Percentiles rank a stretch among this genome's conserved stretches.
phyloP scores from a whole-genome alignment of 2,888 invertebrate genomes.

The Phortica okadai region DNA sequence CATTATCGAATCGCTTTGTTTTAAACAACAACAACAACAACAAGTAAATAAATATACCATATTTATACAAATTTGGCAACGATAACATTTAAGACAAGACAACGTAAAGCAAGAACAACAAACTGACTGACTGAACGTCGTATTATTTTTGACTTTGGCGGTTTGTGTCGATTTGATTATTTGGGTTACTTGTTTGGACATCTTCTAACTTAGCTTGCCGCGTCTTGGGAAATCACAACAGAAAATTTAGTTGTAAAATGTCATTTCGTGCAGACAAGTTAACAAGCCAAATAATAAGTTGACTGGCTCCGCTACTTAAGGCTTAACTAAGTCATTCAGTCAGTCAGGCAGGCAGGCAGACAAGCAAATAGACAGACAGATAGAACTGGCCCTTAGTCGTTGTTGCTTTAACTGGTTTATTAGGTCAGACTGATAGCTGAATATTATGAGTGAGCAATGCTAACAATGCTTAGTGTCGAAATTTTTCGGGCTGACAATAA shows the following conservation, averaged over 20 bases:
- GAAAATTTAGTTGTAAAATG: conserved; percentile 72
- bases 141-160: conserved; percentile 57
- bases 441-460: conserved; percentile 37
- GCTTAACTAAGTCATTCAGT: conserved; percentile 25
- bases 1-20: conserved; percentile 13
- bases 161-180: conserved; percentile 46
- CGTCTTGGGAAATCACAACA: conserved; percentile 62
- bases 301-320: conserved; percentile 55
- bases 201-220: conserved; percentile 26
- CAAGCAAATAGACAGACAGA: background rate
- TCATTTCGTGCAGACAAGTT: conserved; percentile 75
- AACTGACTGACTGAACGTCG: conserved; percentile 53
- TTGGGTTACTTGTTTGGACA: conserved; percentile 18
- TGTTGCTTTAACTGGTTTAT: conserved; percentile 55
- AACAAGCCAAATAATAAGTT: conserved; percentile 70
- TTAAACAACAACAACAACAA: background rate
- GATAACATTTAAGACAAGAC: conserved; percentile 36
- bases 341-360: background rate
- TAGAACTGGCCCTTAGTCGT: conserved; percentile 9
- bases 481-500: conserved; percentile 63
- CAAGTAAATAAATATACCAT: background rate
- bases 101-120: background rate
- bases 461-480: conserved; percentile 58
- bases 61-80: conserved; percentile 34
- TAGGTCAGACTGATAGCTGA: conserved; percentile 65